These are phyloP conservation scores for Brotogeris chrysoptera DNA, from an alignment of 2,797 vertebrate genomes.

Conservation along the genomic window DNA sequence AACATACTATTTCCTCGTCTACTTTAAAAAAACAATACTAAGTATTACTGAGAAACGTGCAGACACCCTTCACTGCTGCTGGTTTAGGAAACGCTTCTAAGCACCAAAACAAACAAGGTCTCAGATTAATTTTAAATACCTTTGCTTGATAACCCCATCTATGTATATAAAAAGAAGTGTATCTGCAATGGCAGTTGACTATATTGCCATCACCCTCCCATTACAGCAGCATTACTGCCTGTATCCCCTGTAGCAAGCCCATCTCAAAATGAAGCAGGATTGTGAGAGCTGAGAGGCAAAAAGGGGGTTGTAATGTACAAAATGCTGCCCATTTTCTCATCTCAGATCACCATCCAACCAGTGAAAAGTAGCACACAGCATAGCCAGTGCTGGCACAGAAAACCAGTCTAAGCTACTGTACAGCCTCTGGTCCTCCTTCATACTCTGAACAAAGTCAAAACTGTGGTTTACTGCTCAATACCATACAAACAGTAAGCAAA, in stretches of 20 bases:
- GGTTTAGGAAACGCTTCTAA: not conserved
- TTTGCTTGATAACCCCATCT: not conserved
- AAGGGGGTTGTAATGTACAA: not conserved
- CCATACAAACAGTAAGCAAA: not conserved
- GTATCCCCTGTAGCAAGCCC: not conserved
- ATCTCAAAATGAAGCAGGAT: not conserved
- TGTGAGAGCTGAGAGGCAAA: not conserved
- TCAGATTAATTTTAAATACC: not conserved
- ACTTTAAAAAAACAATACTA: not conserved
- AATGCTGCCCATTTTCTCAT: not conserved
- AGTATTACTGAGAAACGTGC: not conserved
- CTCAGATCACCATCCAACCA: rapidly evolving
- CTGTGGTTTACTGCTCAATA: not conserved
- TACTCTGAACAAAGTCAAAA: not conserved
- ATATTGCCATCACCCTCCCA: not conserved
- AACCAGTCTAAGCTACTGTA: not conserved
- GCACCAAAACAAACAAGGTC: not conserved
- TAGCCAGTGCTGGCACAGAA: not conserved
- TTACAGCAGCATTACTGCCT: not conserved
- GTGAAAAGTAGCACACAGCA: rapidly evolving
- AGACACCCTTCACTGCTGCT: not conserved
- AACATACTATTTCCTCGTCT: not conserved
- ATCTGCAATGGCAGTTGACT: not conserved
- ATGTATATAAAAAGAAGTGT: not conserved
- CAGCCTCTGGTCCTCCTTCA: not conserved